A percentile compares a stretch with the other conserved stretches of the same genome.
These are phyloP conservation scores for Podarcis lilfordi DNA, from an alignment of 2,797 vertebrate species.

Conservation along the genomic window DNA sequence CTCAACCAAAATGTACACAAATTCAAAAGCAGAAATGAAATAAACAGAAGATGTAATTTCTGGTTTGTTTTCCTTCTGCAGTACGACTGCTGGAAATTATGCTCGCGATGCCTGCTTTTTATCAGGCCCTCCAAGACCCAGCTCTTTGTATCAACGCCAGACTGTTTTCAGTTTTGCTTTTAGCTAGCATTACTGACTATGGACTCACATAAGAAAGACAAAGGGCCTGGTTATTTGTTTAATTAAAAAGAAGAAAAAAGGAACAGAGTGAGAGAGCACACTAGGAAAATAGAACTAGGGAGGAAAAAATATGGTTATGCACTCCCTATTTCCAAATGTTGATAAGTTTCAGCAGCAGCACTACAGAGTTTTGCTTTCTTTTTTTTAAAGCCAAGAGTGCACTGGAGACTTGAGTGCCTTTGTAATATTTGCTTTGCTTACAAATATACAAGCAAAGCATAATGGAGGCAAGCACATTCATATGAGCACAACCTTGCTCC, in stretches of 20 bases:
- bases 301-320: not conserved
- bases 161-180: not conserved
- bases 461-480: not conserved
- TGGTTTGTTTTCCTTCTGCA: slow-evolving; percentile 4
- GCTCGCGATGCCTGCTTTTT: not conserved
- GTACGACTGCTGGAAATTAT: not conserved
- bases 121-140: not conserved
- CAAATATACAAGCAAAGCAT: not conserved
- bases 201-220: not conserved
- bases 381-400: not conserved
- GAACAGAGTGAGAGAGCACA: not conserved
- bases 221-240: not conserved
- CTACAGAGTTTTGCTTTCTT: not conserved
- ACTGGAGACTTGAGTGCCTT: not conserved
- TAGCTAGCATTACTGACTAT: not conserved
- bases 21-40: not conserved
- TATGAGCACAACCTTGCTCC: not conserved
- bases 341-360: not conserved
- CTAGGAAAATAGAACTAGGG: not conserved
- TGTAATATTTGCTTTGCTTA: not conserved
- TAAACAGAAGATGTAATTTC: slow-evolving; percentile 1
- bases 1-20: not conserved
- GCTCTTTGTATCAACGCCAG: not conserved
- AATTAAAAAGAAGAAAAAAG: not conserved
- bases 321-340: not conserved